These are phyloP conservation scores for Gadopsis marmoratus DNA, from an alignment of 2,797 vertebrate genomes.

Conservation along the genomic window DNA sequence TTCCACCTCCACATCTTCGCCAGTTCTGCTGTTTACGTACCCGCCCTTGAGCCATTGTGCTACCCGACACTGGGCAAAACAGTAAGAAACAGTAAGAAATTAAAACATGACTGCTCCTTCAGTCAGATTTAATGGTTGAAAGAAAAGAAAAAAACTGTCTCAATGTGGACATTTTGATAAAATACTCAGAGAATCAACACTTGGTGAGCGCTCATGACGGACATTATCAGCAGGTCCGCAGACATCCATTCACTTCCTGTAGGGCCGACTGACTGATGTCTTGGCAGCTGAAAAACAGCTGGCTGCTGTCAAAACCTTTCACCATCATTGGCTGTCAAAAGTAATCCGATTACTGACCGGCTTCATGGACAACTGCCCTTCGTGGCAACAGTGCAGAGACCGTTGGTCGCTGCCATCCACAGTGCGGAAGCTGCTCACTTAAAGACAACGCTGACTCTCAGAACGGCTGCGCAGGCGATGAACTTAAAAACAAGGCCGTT, in stretches of 20 bases:
- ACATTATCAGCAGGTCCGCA: conserved; percentile 59
- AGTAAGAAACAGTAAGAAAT: background rate
- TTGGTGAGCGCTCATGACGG: background rate
- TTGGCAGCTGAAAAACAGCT: background rate
- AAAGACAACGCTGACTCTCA: background rate
- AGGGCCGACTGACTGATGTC: background rate
- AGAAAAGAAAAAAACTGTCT: conserved; percentile 6
- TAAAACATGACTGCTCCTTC: background rate
- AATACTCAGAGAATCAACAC: background rate
- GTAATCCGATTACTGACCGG: background rate
- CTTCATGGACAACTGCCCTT: background rate
- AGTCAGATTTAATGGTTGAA: background rate
- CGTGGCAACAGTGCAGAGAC: background rate
- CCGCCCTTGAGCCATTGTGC: conserved; percentile 16
- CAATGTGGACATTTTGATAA: background rate
- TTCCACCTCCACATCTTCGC: conserved; percentile 18
- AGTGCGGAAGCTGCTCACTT: background rate
- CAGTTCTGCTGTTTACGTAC: background rate
- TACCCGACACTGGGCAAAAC: background rate
- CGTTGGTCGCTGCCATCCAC: background rate
- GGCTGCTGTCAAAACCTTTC: conserved; percentile 9
- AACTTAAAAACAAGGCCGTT: too few species aligned
- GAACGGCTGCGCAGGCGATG: background rate
- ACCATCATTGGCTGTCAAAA: background rate
- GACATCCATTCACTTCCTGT: conserved; percentile 43